phyloP scores from a whole-genome alignment of 2,888 invertebrate species.

The Epinotia demarniana region DNA sequence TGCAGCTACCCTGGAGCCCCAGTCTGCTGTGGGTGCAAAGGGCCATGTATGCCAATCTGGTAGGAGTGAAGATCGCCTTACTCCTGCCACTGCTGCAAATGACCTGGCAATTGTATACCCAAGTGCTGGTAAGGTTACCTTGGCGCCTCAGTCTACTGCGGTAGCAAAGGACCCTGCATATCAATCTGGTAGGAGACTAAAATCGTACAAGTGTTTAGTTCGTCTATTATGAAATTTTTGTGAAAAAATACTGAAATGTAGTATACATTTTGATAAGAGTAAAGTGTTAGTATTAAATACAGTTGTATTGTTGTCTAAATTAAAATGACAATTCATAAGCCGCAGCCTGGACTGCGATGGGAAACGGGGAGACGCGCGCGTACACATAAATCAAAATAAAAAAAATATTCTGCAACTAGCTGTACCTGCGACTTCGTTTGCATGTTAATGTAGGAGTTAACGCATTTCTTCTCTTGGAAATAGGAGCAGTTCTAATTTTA shows the following conservation, averaged over 20 bases:
- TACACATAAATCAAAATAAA: too few species aligned
- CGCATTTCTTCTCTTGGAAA: too few species aligned
- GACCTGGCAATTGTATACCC: neutral
- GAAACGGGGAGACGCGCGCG: too few species aligned
- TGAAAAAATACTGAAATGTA: neutral
- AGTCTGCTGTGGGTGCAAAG: conserved; percentile 67
- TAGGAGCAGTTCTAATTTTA: too few species aligned
- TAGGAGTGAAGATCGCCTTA: conserved; percentile 50
- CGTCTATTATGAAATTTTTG: neutral
- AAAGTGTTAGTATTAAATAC: neutral
- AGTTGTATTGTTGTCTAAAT: neutral
- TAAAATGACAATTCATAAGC: neutral
- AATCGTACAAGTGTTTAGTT: neutral
- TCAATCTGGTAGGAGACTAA: conserved; percentile 53
- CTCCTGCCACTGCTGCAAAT: neutral
- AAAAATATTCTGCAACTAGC: too few species aligned
- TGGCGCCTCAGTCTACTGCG: conserved; percentile 72
- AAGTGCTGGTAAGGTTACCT: conserved; percentile 55
- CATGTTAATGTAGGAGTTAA: too few species aligned
- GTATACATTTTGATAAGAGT: neutral
- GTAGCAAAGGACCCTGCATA: conserved; percentile 75
- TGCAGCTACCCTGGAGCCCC: conserved; percentile 78
- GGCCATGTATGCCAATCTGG: conserved; percentile 80
- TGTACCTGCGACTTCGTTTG: too few species aligned
- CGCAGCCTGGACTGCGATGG: too few species aligned